Percentiles rank a stretch among this genome's conserved stretches.
Conservation (phyloP, 1,140 invertebrate genomes). For the Platorchestia sp. region DNA sequence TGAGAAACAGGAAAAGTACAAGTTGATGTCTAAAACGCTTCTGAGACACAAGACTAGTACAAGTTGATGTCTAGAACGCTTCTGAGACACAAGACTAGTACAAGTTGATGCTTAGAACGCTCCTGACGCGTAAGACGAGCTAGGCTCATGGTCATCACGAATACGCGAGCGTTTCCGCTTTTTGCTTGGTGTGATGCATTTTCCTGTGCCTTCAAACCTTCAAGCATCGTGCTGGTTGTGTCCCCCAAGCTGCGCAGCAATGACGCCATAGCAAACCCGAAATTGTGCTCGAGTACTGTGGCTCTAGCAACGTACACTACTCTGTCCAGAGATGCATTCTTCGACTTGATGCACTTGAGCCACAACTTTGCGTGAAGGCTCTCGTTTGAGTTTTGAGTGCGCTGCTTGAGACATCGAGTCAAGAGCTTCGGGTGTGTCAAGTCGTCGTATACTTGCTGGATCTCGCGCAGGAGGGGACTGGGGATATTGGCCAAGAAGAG, state of each 20-base stretch:
- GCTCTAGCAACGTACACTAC: neutral
- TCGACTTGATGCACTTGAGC: neutral
- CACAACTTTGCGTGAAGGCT: conserved; percentile 16
- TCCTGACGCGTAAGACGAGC: no score
- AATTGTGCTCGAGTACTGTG: conserved; percentile 13
- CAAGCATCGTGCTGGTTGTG: neutral
- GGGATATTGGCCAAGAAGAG: conserved; percentile 48
- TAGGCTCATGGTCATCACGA: neutral
- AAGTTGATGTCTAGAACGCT: no score
- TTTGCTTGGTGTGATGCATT: neutral
- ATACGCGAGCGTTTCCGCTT: no score
- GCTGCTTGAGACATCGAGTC: neutral
- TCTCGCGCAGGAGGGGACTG: neutral
- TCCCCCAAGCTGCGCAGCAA: neutral
- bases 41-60: no score
- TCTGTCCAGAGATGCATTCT: neutral
- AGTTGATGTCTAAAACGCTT: no score
- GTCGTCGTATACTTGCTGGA: neutral
- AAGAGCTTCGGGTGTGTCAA: conserved; percentile 15
- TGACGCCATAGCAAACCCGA: neutral
- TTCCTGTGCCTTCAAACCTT: neutral
- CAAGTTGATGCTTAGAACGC: no score
- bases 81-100: no score
- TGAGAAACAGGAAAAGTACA: no score
- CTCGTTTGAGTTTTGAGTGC: conserved; percentile 44